A percentile compares a stretch with the other conserved stretches of the same genome.
phyloP scores from a whole-genome alignment of 2,797 vertebrate genomes.

The Smutsia temminckii region DNA sequence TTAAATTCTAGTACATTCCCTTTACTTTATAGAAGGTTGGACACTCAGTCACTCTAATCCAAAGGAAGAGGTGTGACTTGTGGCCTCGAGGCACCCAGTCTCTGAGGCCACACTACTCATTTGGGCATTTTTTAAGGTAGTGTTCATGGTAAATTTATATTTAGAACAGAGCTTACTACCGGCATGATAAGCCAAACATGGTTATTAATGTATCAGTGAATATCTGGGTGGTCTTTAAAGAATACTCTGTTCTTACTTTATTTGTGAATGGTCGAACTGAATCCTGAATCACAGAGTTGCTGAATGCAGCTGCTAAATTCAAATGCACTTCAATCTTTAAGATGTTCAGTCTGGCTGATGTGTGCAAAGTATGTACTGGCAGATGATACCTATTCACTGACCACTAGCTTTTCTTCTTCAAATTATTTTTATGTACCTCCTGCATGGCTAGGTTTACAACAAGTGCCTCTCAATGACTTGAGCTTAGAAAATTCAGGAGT shows the following conservation, averaged over 20 bases:
- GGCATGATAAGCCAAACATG: not conserved
- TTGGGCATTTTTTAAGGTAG: not conserved
- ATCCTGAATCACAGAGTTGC: not conserved
- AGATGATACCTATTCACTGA: conserved; percentile 41
- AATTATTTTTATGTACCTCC: conserved; percentile 52
- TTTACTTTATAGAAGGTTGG: conserved; percentile 13
- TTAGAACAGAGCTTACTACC: not conserved
- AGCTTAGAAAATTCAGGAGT: conserved; percentile 31
- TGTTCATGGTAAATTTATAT: not conserved
- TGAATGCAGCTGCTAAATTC: conserved; percentile 51
- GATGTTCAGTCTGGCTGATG: conserved; percentile 53
- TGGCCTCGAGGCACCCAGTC: not conserved
- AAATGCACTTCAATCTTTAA: conserved; percentile 63
- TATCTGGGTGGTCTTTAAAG: not conserved
- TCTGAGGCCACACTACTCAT: not conserved
- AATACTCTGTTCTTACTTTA: conserved; percentile 1
- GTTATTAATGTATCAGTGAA: not conserved
- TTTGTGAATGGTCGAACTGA: conserved; percentile 44
- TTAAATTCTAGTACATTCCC: conserved; percentile 33
- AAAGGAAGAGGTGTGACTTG: not conserved
- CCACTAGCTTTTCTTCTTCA: conserved; percentile 52
- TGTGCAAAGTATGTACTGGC: conserved; percentile 36
- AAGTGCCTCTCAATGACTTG: not conserved
- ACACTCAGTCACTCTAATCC: not conserved
- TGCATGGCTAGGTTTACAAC: conserved; percentile 26